Base-by-base conservation (phyloP, 2,888 invertebrate genomes). In the Orthosia gothica region DNA sequence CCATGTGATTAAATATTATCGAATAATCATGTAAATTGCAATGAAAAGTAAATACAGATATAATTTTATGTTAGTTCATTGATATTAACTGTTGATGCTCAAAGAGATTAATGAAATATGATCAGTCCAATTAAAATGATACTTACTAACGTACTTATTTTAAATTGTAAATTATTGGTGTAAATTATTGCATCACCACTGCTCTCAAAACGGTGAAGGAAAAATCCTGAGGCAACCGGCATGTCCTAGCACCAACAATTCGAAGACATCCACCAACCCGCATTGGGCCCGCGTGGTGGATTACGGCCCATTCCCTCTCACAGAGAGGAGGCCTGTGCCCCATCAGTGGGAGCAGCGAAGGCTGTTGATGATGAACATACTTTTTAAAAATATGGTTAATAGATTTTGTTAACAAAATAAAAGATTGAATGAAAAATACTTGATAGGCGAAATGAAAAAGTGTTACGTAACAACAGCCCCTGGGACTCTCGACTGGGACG, bases 1-100 rank as follows among this genome's bases (percentile, higher is more conserved):
- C 49, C 20, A 49, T 23, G 16, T 69, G 0, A 64, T 71, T 59
- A 50, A 71, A 50, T 49, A 59, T 49, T 40, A 54, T 77, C 23
- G 49, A 26, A 45, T 61, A 13, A 26, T 61, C 5, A 54, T 61
- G 18, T 55, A 13, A 68, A 50, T 49, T 40, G 12, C 15, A 45
- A 7, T 50, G 20, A 69, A 49, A 67, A 20, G 16, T n/a, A 20
- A 47, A 13, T 49, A 32, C n/a, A 5, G 3, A 13, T 47, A 58
- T 49, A 50, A 26, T 9, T 32, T 32, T 52, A 32, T 57, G n/a
- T n/a, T 47, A 52, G 32, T 50, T 57, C 0, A 20, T 57, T 70
- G 11, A 59, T 58, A 49, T 16, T 61, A 26, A 26, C 5, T 50
- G 16, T 40, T 62, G 2, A 55, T 58, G 45, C 7, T 40, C 18